Evolutionary conservation across 2,113 vertebrate genomes (phyloP).

Genomic region (Oryzias celebensis): DNA sequence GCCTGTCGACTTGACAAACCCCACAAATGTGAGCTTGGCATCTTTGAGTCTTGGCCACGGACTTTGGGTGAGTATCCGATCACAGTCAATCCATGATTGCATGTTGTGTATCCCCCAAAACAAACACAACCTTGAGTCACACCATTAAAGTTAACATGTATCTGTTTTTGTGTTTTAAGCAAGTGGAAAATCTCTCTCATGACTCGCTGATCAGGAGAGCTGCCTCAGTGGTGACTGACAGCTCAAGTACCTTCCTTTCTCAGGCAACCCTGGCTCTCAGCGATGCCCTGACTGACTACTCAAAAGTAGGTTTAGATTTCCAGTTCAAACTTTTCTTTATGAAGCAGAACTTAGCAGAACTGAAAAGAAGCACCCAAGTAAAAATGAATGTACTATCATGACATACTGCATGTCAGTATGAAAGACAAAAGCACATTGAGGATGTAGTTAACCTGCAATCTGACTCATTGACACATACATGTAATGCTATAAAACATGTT

Average conservation of each 20-base stretch:
- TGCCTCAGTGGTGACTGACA: conserved; percentile 74
- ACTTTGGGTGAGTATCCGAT: conserved; percentile 31
- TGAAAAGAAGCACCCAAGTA: no score
- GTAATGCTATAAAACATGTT: no score
- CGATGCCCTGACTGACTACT: conserved; percentile 70
- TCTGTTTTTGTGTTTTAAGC: conserved; percentile 34
- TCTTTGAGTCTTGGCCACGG: conserved; percentile 51
- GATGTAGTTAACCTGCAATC: no score
- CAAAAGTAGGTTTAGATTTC: conserved; percentile 59
- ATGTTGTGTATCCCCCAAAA: not conserved
- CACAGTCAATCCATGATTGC: not conserved
- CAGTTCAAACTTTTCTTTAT: not conserved
- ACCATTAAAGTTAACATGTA: not conserved
- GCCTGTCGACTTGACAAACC: conserved; percentile 26
- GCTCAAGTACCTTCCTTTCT: conserved; percentile 76
- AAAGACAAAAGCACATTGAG: no score
- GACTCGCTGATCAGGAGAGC: conserved; percentile 76
- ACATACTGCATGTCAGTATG: no score
- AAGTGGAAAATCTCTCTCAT: conserved; percentile 72
- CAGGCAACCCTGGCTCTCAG: conserved; percentile 75
- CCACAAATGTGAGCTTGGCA: conserved; percentile 26
- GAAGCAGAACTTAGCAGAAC: not conserved
- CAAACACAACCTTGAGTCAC: not conserved
- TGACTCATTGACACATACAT: no score
- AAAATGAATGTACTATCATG: no score